Conservation (phyloP, 2,113 vertebrate species). For the Sarotherodon lohbergeri region DNA sequence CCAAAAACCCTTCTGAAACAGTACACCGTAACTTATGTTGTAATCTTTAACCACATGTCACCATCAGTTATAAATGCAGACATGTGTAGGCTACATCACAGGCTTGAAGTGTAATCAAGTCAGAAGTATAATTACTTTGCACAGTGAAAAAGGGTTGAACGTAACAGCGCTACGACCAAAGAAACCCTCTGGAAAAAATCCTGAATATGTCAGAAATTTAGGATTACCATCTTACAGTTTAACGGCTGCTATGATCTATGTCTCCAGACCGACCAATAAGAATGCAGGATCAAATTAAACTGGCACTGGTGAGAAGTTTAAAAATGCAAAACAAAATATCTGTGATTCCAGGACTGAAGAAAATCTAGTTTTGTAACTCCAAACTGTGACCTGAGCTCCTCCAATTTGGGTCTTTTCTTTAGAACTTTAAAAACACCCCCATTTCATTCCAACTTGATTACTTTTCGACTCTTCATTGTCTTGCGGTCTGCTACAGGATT, state of each 20-base stretch:
- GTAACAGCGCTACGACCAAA: no score
- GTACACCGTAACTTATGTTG: no score
- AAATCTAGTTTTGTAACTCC: not conserved
- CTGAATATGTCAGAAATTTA: not conserved
- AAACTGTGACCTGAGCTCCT: not conserved
- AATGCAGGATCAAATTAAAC: not conserved
- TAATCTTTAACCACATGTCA: no score
- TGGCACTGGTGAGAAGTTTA: not conserved
- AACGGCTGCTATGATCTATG: rapidly evolving
- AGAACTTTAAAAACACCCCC: not conserved
- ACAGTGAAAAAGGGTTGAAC: no score
- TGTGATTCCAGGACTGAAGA: not conserved
- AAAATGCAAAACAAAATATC: not conserved
- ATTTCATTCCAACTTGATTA: rapidly evolving
- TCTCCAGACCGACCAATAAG: not conserved
- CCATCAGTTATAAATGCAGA: no score
- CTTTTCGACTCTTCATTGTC: not conserved
- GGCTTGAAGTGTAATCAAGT: no score
- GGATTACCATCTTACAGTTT: not conserved
- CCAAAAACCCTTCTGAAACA: no score
- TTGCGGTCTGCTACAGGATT: not conserved
- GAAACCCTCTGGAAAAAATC: not conserved
- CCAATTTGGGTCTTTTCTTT: not conserved
- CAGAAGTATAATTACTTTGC: no score
- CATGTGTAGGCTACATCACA: no score